Evolutionary conservation across 2,888 invertebrate genomes (phyloP).

Genomic region (Athalia cordata): DNA sequence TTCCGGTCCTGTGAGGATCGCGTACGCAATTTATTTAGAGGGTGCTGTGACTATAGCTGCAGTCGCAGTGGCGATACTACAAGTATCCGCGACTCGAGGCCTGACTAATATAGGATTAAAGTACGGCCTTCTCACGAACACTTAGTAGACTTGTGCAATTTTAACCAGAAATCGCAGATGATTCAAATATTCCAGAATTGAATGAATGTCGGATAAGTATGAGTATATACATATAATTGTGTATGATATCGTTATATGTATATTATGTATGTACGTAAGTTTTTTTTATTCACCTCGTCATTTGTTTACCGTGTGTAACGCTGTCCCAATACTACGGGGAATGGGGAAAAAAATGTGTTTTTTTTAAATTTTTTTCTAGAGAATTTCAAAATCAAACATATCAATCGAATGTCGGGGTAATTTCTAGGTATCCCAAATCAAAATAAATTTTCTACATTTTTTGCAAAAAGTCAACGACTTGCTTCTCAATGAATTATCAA

Average conservation of each 20-base stretch:
- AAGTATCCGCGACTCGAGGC: slow-evolving; percentile 77
- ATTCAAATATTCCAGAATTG: not conserved
- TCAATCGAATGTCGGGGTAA: not conserved
- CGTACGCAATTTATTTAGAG: slow-evolving; percentile 82
- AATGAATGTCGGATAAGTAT: not conserved
- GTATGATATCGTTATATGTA: not conserved
- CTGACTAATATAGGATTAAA: slow-evolving; percentile 76
- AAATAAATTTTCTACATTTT: too few relatives aligned
- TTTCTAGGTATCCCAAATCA: too few relatives aligned
- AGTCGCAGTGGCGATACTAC: slow-evolving; percentile 77
- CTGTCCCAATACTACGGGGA: too few relatives aligned
- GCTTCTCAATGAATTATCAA: not conserved
- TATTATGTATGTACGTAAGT: not conserved
- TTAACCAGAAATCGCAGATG: not conserved
- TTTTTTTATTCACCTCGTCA: not conserved
- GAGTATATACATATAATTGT: not conserved
- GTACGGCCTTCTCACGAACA: slow-evolving; percentile 76
- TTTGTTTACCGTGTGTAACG: too few relatives aligned
- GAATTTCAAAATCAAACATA: not conserved
- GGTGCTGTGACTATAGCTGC: slow-evolving; percentile 80
- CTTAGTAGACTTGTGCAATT: slow-evolving; percentile 56
- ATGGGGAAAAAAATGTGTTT: too few relatives aligned
- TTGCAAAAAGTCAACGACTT: too few relatives aligned
- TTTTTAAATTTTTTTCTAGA: not conserved
- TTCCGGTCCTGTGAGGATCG: slow-evolving; percentile 76